Conservation (phyloP, 2,888 invertebrate genomes). For the Noctuana brunneofusca region DNA sequence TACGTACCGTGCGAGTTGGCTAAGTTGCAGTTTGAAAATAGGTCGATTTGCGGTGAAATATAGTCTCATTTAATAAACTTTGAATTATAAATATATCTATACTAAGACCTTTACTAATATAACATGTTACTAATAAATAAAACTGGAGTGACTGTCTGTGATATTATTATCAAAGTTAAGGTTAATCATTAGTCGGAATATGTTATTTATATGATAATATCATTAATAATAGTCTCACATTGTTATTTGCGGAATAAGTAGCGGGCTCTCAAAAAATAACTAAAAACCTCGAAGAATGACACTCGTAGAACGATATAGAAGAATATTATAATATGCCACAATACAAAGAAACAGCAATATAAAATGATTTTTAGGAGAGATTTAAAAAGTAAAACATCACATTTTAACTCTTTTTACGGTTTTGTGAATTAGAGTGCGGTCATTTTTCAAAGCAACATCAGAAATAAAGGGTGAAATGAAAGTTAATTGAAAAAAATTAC, state of each 20-base stretch:
- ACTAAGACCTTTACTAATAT: no score
- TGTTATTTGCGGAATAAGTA: no score
- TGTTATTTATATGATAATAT: no score
- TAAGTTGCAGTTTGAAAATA: slow-evolving; percentile 14
- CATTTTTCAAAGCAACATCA: background rate
- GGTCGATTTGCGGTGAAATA: slow-evolving; percentile 1
- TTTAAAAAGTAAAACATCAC: background rate
- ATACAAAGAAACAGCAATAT: background rate
- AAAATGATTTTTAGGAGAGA: background rate
- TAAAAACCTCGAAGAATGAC: no score
- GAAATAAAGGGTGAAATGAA: slow-evolving; percentile 1
- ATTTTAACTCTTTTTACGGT: background rate
- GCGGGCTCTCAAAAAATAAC: no score
- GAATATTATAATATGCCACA: background rate
- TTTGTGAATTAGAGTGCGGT: background rate
- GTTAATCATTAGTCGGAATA: no score
- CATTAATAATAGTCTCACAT: no score
- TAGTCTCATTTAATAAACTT: background rate
- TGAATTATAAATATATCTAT: no score
- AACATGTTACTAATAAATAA: no score
- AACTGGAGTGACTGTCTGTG: no score
- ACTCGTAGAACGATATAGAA: no score
- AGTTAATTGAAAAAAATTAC: slow-evolving; percentile 46
- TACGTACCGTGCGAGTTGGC: slow-evolving; percentile 10
- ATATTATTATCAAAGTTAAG: no score